Evolutionary conservation across 2,888 invertebrate species (phyloP).

Genomic region (Harmothoe impar): DNA sequence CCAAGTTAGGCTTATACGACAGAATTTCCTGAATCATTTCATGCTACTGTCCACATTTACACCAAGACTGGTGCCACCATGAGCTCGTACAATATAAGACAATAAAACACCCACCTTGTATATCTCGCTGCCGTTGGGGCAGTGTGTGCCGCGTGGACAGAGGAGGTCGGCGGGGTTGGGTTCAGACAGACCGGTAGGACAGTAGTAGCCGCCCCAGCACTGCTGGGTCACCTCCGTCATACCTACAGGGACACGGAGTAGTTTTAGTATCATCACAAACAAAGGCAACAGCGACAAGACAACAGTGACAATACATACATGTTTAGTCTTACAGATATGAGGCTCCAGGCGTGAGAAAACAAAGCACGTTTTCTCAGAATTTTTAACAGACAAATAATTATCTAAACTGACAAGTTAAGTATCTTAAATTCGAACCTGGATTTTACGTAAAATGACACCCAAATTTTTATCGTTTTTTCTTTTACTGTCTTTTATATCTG

Average conservation of each 20-base stretch:
- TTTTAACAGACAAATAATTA: no score
- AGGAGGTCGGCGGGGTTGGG: slow-evolving; percentile 77
- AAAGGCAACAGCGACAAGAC: neutral
- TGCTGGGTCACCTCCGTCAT: slow-evolving; percentile 75
- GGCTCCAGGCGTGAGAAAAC: neutral
- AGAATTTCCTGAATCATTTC: no score
- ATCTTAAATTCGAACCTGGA: no score
- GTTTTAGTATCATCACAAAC: neutral
- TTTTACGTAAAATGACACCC: no score
- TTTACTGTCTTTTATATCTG: no score
- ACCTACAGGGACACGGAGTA: slow-evolving; percentile 75
- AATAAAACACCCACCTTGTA: slow-evolving; percentile 74
- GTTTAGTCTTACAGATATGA: neutral
- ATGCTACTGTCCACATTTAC: no score
- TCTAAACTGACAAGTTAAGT: no score
- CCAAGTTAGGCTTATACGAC: no score
- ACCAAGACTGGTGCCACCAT: no score
- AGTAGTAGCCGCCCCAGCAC: slow-evolving; percentile 82
- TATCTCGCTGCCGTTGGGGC: slow-evolving; percentile 80
- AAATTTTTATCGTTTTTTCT: no score
- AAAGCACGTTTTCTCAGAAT: no score
- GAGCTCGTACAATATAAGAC: no score
- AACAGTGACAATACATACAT: neutral
- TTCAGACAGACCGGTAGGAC: slow-evolving; percentile 76
- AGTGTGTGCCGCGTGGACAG: slow-evolving; percentile 79